phyloP scores from a whole-genome alignment of 2,113 vertebrate genomes.

The Aphelocoma coerulescens region DNA sequence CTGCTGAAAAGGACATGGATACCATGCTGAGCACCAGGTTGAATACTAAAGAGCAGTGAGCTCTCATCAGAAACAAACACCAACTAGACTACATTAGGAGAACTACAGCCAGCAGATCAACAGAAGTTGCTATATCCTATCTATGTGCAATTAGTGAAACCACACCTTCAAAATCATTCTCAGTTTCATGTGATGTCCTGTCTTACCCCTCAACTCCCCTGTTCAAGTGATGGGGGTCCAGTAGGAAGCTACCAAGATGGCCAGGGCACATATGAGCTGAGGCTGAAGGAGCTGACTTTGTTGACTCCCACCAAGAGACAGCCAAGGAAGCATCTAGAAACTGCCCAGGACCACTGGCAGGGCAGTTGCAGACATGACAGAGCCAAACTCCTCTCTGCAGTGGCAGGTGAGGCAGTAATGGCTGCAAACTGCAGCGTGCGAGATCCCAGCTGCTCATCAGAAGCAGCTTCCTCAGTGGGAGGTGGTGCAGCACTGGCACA shows the following conservation, averaged over 20 bases:
- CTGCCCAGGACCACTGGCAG: neutral
- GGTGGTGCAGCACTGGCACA: neutral
- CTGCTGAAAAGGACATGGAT: neutral
- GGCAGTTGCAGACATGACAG: neutral
- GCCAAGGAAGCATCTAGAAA: neutral
- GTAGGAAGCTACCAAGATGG: neutral
- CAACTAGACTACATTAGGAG: neutral
- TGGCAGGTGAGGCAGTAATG: neutral
- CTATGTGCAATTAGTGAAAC: neutral
- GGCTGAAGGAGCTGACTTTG: neutral
- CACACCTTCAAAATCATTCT: neutral
- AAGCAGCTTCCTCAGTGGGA: neutral
- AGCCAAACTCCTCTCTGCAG: neutral
- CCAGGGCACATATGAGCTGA: neutral
- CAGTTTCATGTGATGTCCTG: neutral
- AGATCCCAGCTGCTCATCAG: neutral
- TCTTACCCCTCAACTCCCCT: neutral
- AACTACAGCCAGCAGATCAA: neutral
- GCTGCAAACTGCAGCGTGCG: fast-evolving
- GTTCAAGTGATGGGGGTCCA: neutral
- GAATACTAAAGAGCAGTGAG: neutral
- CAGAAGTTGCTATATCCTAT: neutral
- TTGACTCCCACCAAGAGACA: neutral
- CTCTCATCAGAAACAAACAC: neutral
- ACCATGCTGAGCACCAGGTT: neutral